Conservation (phyloP, 2,888 invertebrate genomes). For the Cheilosia urbana region DNA sequence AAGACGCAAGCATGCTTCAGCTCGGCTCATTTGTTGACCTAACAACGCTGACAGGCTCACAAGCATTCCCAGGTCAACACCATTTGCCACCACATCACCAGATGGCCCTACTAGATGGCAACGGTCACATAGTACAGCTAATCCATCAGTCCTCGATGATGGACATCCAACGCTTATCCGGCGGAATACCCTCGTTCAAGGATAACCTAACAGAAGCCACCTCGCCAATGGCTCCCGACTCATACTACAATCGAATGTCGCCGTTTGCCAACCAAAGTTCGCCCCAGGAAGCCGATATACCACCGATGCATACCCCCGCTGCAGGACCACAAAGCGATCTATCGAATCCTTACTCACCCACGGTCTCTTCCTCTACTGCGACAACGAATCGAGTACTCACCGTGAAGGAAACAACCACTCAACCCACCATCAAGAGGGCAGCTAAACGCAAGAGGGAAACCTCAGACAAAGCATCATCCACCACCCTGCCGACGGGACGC, state of each 20-base stretch:
- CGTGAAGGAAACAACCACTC: slow-evolving; percentile 79
- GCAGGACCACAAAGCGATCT: slow-evolving; percentile 68
- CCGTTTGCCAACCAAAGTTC: slow-evolving; percentile 79
- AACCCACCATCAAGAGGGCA: slow-evolving; percentile 50
- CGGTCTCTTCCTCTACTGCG: slow-evolving; percentile 82
- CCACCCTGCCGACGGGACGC: slow-evolving; percentile 80
- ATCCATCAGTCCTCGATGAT: slow-evolving; percentile 87
- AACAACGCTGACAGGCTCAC: neutral
- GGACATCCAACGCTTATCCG: slow-evolving; percentile 76
- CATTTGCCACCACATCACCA: slow-evolving; percentile 78
- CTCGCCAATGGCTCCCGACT: slow-evolving; percentile 78
- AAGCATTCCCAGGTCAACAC: slow-evolving; percentile 10
- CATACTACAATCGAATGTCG: slow-evolving; percentile 79
- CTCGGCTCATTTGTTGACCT: slow-evolving; percentile 49
- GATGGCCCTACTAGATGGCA: slow-evolving; percentile 80
- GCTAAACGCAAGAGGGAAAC: slow-evolving; percentile 78
- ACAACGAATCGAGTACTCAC: slow-evolving; percentile 77
- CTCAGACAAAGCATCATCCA: slow-evolving; percentile 77
- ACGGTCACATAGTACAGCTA: slow-evolving; percentile 81
- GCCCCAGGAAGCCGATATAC: slow-evolving; percentile 82
- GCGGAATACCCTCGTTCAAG: slow-evolving; percentile 75
- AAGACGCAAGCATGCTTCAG: slow-evolving; percentile 32
- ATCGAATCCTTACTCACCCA: slow-evolving; percentile 79
- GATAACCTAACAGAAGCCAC: slow-evolving; percentile 74
- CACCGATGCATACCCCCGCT: slow-evolving; percentile 79